phyloP scores from a whole-genome alignment of 2,797 vertebrate genomes.

The Parauchenoglanis punctatus region DNA sequence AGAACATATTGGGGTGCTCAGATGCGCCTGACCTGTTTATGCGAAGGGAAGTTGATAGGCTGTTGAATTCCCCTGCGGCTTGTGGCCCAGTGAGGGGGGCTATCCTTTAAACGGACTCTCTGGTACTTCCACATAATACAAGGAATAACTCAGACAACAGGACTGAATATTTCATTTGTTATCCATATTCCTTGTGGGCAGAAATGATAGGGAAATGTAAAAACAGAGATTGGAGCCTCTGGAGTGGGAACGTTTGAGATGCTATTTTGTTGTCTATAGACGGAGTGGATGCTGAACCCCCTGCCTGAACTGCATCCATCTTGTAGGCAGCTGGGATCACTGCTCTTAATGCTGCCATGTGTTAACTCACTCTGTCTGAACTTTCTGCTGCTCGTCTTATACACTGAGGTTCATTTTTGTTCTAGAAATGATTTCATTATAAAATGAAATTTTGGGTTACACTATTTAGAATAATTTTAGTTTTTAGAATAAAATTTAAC shows the following conservation, averaged over 20 bases:
- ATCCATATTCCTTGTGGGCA: constrained; percentile 87
- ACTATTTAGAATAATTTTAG: background rate
- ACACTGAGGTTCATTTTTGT: background rate
- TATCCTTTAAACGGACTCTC: constrained; percentile 78
- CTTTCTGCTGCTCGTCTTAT: constrained; percentile 61
- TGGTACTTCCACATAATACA: constrained; percentile 82
- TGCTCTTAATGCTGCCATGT: constrained; percentile 72
- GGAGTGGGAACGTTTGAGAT: constrained; percentile 79
- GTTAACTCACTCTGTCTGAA: constrained; percentile 49
- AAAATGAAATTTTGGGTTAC: background rate
- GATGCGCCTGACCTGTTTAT: constrained; percentile 78
- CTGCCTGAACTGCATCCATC: constrained; percentile 77
- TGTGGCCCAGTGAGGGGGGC: constrained; percentile 69
- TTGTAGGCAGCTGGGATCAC: constrained; percentile 79
- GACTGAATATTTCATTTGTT: constrained; percentile 89
- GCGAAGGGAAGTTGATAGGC: constrained; percentile 75
- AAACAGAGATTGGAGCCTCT: constrained; percentile 77
- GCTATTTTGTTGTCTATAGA: constrained; percentile 80
- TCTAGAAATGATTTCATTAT: background rate
- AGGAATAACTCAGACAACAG: constrained; percentile 88
- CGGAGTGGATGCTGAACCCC: constrained; percentile 73
- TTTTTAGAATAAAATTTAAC: background rate
- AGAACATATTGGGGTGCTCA: constrained; percentile 73
- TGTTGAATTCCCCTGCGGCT: constrained; percentile 67
- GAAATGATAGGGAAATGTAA: constrained; percentile 83